Evolutionary conservation across 1,140 invertebrate genomes (phyloP).

Genomic region (Tetragnatha versicolor): DNA sequence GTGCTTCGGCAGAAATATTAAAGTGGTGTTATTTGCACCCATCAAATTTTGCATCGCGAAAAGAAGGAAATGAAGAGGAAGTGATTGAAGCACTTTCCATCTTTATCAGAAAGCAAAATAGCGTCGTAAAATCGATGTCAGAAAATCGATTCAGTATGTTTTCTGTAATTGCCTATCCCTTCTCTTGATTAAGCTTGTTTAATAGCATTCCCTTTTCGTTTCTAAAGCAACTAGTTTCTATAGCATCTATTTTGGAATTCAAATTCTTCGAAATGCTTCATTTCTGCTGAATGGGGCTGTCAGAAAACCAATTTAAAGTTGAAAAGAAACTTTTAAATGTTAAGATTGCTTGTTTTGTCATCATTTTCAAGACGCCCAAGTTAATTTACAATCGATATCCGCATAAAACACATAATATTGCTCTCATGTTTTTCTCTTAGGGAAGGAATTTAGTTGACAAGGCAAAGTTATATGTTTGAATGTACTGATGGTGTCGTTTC

Average conservation of each 20-base stretch:
- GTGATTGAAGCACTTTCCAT: background rate
- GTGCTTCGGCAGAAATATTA: no score
- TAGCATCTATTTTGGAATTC: constrained; percentile 3
- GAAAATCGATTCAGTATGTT: constrained; percentile 12
- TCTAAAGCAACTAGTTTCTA: constrained; percentile 6
- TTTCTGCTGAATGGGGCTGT: constrained; percentile 10
- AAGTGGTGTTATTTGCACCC: no score
- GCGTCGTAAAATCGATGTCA: constrained; percentile 1
- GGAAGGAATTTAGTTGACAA: no score
- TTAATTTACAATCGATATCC: no score
- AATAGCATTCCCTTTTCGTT: constrained; percentile 16
- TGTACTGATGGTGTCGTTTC: no score
- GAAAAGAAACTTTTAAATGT: constrained; percentile 28
- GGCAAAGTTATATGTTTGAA: no score
- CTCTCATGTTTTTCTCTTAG: no score
- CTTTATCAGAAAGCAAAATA: constrained; percentile 3
- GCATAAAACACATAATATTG: no score
- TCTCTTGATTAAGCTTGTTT: constrained; percentile 19
- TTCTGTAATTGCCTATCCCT: constrained; percentile 25
- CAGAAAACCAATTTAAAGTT: constrained; percentile 25
- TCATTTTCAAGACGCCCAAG: background rate
- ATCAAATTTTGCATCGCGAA: no score
- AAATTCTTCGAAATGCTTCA: constrained; percentile 24
- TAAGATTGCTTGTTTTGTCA: constrained; percentile 5
- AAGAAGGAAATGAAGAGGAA: background rate